A percentile compares a stretch with the other conserved stretches of the same genome.
phyloP scores from a whole-genome alignment of 2,888 invertebrate genomes.

The Ceraclea dissimilis region DNA sequence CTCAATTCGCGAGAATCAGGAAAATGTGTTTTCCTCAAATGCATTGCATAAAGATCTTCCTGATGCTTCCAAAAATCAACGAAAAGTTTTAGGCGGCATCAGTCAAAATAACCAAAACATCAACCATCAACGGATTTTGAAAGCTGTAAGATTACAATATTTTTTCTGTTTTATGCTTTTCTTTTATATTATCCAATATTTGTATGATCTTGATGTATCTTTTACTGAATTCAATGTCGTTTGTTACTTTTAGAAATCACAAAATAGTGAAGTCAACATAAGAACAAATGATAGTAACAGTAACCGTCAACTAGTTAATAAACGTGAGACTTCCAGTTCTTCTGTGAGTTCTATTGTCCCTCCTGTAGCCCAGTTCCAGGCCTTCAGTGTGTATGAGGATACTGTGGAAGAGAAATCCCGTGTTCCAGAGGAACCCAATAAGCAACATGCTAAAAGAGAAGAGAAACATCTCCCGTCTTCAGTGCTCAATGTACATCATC shows the following conservation, averaged over 20 bases:
- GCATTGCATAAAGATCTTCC: constrained; percentile 6
- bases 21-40: constrained; percentile 45
- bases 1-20: constrained; percentile 46
- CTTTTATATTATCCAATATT: too few relatives aligned
- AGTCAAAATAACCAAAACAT: constrained; percentile 46
- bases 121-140: constrained; percentile 45
- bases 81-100: constrained; percentile 57
- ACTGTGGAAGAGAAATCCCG: constrained; percentile 43
- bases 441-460: constrained; percentile 30
- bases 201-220: not conserved
- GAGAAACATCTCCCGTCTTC: constrained; percentile 14
- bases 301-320: constrained; percentile 5
- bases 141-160: constrained; percentile 42
- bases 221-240: not conserved
- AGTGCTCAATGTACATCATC: constrained; percentile 17
- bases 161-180: not conserved
- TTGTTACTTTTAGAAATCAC: constrained; percentile 13
- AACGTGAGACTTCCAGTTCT: constrained; percentile 8
- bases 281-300: constrained; percentile 17
- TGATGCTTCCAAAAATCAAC: constrained; percentile 49
- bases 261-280: constrained; percentile 12
- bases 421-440: constrained; percentile 38
- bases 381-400: constrained; percentile 71
- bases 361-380: constrained; percentile 67
- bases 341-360: constrained; percentile 33